These are phyloP conservation scores for Erinaceus europaeus DNA, from an alignment of 2,113 vertebrate genomes.

Conservation along the genomic window DNA sequence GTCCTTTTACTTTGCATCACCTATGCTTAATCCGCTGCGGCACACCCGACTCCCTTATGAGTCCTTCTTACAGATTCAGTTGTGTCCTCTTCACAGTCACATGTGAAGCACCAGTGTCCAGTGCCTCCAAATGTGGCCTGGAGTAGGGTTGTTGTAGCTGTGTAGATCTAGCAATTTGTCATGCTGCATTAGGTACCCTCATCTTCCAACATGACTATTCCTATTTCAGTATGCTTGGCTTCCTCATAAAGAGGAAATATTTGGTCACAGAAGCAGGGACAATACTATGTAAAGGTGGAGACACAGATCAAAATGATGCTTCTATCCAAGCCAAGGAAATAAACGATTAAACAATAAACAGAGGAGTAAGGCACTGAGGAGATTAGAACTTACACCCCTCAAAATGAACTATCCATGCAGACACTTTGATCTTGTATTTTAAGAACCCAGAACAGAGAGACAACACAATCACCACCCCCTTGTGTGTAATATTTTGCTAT, in stretches of 20 bases:
- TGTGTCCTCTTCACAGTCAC: neutral
- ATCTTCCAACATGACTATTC: neutral
- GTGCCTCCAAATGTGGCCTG: neutral
- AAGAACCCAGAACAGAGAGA: neutral
- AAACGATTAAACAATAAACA: neutral
- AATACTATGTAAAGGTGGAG: rapidly evolving
- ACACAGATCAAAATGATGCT: too few species aligned
- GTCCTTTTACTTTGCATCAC: too few species aligned
- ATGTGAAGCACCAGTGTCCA: neutral
- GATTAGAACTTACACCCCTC: neutral
- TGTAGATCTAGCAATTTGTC: neutral
- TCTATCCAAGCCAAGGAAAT: neutral
- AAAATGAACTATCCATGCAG: neutral
- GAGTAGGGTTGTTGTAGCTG: neutral
- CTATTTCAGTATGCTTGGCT: neutral
- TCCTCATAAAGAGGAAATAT: neutral
- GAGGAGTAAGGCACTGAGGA: rapidly evolving
- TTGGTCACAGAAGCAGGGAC: neutral
- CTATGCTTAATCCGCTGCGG: too few species aligned
- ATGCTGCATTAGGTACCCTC: rapidly evolving
- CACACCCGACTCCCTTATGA: too few species aligned
- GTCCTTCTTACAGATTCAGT: neutral
- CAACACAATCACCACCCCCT: neutral
- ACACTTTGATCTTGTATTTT: neutral
- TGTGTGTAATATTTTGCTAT: neutral